phyloP scores from a whole-genome alignment of 1,140 invertebrate genomes.

The Pogonomyrmex californicus region DNA sequence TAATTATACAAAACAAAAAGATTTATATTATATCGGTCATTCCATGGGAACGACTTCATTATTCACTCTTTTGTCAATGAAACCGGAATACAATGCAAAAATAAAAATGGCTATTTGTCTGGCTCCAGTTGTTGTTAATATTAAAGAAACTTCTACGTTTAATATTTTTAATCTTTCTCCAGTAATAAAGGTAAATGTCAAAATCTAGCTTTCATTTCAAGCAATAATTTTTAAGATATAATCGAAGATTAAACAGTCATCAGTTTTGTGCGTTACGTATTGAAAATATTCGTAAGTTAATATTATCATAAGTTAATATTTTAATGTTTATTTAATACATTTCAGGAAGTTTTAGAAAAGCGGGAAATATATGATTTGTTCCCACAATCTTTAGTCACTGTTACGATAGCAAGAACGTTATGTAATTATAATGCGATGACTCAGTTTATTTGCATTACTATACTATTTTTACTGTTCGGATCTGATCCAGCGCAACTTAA shows the following conservation, averaged over 20 bases:
- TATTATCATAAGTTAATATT: not conserved
- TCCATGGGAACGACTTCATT: conserved; percentile 59
- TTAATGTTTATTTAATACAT: conserved; percentile 4
- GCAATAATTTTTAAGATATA: not conserved
- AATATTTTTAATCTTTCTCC: conserved; percentile 16
- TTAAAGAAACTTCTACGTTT: conserved; percentile 37
- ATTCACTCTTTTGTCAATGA: conserved; percentile 48
- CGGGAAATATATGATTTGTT: not conserved
- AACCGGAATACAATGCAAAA: conserved; percentile 87
- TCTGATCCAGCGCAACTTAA: conserved; percentile 16
- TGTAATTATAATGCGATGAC: not conserved
- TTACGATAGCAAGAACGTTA: not conserved
- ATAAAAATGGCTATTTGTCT: conserved; percentile 86
- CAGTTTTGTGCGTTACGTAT: not conserved
- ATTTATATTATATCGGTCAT: conserved; percentile 51
- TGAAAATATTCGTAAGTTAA: not conserved
- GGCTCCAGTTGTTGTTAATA: conserved; percentile 86
- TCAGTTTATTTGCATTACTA: not conserved
- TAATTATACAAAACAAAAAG: conserved; percentile 30
- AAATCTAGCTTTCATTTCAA: conserved; percentile 37
- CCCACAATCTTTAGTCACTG: not conserved
- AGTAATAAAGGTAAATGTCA: not conserved
- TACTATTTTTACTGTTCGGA: not conserved
- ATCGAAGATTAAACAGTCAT: not conserved
- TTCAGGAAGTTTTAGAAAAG: not conserved